Evolutionary conservation across 2,888 invertebrate species (phyloP).

Genomic region (Tetanocera ferruginea): DNA sequence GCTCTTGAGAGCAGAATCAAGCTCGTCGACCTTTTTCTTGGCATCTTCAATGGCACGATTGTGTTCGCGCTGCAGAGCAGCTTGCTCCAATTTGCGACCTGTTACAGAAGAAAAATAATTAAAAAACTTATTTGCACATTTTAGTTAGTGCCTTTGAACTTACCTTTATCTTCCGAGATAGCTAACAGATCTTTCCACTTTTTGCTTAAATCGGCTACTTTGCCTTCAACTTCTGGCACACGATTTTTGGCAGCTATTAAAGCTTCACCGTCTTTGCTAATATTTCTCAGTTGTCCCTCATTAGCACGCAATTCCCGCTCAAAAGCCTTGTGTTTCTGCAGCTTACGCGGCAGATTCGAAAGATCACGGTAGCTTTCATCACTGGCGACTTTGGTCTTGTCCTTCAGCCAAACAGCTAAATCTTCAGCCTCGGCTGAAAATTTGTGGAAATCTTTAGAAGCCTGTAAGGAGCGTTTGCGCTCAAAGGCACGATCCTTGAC

Average conservation of each 20-base stretch:
- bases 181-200: constrained; percentile 83
- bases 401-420: constrained; percentile 89
- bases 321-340: constrained; percentile 97
- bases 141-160: constrained; percentile 47
- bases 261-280: constrained; percentile 84
- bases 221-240: constrained; percentile 78
- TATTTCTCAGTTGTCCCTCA: constrained; percentile 89
- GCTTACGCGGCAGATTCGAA: constrained; percentile 88
- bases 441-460: constrained; percentile 90
- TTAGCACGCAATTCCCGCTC: constrained; percentile 95
- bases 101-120: background rate
- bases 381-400: constrained; percentile 90
- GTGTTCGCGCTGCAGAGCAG: constrained; percentile 84
- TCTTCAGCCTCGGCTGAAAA: constrained; percentile 95
- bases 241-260: constrained; percentile 80
- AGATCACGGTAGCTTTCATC: constrained; percentile 95
- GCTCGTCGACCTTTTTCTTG: constrained; percentile 85
- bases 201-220: constrained; percentile 78
- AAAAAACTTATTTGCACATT: background rate
- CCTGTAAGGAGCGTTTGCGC: constrained; percentile 81
- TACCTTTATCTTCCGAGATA: constrained; percentile 74
- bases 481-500: constrained; percentile 83
- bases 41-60: constrained; percentile 91
- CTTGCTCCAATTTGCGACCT: constrained; percentile 87
- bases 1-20: constrained; percentile 83